Conservation (phyloP, 2,797 vertebrate species). For the Muraenolepis orangiensis region DNA sequence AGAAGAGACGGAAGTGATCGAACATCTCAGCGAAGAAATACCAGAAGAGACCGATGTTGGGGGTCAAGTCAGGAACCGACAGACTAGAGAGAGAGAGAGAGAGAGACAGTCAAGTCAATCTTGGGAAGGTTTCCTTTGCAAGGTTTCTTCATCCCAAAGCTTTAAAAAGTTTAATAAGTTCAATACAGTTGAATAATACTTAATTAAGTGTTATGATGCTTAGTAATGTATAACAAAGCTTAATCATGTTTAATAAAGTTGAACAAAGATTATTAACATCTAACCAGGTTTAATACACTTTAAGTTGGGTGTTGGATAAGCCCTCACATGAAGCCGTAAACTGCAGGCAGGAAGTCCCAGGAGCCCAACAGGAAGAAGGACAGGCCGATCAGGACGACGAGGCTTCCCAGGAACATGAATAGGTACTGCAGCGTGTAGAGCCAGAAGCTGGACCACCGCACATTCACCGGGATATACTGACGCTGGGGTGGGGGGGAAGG, state of each 20-base stretch:
- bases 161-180: too few species aligned
- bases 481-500: conserved; percentile 63
- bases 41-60: conserved; percentile 98
- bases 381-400: conserved; percentile 85
- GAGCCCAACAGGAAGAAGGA: conserved; percentile 96
- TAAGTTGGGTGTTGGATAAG: not conserved
- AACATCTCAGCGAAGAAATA: conserved; percentile 99
- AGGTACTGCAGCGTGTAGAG: conserved; percentile 82
- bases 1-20: conserved; percentile 97
- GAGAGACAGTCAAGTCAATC: not conserved
- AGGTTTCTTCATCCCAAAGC: too few species aligned
- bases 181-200: too few species aligned
- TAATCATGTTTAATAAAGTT: too few species aligned
- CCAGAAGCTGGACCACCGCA: conserved; percentile 84
- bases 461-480: conserved; percentile 87
- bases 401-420: conserved; percentile 87
- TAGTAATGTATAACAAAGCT: too few species aligned
- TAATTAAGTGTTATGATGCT: too few species aligned
- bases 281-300: too few species aligned
- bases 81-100: conserved; percentile 71
- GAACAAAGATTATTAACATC: too few species aligned
- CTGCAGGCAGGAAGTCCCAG: conserved; percentile 93
- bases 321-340: conserved; percentile 97
- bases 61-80: conserved; percentile 94
- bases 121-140: too few species aligned